Conservation (phyloP, 2,797 vertebrate genomes). For the Microhierax caerulescens region DNA sequence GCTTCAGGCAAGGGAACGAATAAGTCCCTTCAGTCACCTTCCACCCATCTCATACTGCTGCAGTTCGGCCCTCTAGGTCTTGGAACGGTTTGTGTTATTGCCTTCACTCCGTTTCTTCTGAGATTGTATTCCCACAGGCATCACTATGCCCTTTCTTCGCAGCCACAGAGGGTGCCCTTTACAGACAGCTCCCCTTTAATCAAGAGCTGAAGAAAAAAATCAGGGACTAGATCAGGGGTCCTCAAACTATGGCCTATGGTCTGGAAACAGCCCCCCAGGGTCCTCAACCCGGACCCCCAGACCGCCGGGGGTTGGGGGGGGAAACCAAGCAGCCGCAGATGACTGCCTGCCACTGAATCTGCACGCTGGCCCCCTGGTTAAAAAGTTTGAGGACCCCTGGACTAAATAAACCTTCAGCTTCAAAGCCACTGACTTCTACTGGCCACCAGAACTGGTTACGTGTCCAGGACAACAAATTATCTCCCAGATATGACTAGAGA, state of each 20-base stretch:
- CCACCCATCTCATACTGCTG: background rate
- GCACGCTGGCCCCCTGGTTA: no score
- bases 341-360: no score
- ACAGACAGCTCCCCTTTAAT: background rate
- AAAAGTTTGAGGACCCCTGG: no score
- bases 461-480: background rate
- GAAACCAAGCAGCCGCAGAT: no score
- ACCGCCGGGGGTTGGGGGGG: no score
- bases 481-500: background rate
- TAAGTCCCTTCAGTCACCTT: background rate
- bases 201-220: background rate
- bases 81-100: background rate
- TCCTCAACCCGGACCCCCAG: no score
- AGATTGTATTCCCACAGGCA: background rate
- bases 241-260: no score
- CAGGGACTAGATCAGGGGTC: background rate
- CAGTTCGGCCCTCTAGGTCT: background rate
- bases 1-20: background rate
- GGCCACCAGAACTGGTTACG: background rate
- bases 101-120: background rate
- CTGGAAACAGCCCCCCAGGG: no score
- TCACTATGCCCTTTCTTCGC: accelerated
- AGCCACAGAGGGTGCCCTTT: background rate
- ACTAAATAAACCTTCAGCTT: background rate
- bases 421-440: background rate